Percentiles rank a stretch among this genome's conserved stretches.
phyloP scores from a whole-genome alignment of 2,797 vertebrate genomes.

The Myiotriccus ornatus region DNA sequence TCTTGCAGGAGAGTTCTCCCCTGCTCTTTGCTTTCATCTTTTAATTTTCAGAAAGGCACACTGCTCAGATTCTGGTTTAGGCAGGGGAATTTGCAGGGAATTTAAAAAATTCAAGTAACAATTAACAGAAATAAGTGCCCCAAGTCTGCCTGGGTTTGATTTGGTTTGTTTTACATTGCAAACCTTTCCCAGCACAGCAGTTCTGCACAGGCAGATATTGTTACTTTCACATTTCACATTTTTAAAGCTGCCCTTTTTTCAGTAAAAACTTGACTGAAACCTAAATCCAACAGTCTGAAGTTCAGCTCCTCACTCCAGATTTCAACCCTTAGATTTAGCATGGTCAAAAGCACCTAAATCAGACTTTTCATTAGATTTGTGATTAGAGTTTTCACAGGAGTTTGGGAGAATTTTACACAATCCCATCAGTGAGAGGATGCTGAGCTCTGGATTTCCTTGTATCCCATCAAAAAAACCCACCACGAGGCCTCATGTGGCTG shows the following conservation, averaged over 20 bases:
- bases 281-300: background rate
- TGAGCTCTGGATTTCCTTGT: background rate
- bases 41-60: background rate
- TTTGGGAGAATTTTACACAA: background rate
- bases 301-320: background rate
- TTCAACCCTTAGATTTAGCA: background rate
- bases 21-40: background rate
- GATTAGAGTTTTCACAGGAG: background rate
- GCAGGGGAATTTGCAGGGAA: background rate
- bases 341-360: background rate
- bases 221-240: background rate
- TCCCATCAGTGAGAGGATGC: fast-evolving
- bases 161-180: background rate
- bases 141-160: background rate
- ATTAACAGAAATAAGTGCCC: background rate
- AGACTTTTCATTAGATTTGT: background rate
- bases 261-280: background rate
- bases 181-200: background rate
- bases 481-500: background rate
- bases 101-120: background rate
- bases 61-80: background rate
- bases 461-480: background rate
- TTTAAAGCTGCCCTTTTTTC: background rate
- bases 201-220: background rate
- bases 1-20: background rate